Evolutionary conservation across 2,797 vertebrate species (phyloP).

Genomic region (Xenops minutus): DNA sequence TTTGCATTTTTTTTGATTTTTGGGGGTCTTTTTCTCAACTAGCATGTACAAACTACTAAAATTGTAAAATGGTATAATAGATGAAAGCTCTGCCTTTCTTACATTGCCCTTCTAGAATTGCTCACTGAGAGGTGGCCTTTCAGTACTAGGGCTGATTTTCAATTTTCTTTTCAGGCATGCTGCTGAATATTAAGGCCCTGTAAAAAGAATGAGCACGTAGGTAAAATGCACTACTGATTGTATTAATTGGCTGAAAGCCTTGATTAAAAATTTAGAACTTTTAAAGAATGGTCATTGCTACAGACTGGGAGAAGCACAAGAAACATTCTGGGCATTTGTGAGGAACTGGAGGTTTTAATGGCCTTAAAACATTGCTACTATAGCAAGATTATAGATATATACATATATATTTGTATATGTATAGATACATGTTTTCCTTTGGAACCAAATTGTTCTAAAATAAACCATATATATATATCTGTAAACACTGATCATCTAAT

Average conservation of each 20-base stretch:
- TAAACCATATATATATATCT: not conserved
- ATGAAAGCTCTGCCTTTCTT: not conserved
- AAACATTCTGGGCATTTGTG: not conserved
- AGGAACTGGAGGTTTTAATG: not conserved
- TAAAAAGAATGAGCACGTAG: not conserved
- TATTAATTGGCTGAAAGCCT: not conserved
- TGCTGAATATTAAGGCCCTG: not conserved
- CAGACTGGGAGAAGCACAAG: not conserved
- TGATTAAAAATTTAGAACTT: not conserved
- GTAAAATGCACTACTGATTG: not conserved
- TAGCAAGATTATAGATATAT: too few relatives aligned
- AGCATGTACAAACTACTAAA: not conserved
- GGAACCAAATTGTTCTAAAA: not conserved
- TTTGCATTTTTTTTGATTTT: not conserved
- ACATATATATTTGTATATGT: too few relatives aligned
- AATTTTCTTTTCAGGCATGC: not conserved
- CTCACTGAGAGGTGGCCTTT: not conserved
- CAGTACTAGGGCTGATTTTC: not conserved
- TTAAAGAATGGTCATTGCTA: rapidly evolving
- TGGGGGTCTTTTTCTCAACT: not conserved
- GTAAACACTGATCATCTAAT: not conserved
- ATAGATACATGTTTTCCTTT: not conserved
- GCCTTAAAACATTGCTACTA: not conserved
- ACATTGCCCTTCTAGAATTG: not conserved
- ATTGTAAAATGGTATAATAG: not conserved